Conservation (phyloP, 2,797 vertebrate genomes). For the Thamnophis elegans region DNA sequence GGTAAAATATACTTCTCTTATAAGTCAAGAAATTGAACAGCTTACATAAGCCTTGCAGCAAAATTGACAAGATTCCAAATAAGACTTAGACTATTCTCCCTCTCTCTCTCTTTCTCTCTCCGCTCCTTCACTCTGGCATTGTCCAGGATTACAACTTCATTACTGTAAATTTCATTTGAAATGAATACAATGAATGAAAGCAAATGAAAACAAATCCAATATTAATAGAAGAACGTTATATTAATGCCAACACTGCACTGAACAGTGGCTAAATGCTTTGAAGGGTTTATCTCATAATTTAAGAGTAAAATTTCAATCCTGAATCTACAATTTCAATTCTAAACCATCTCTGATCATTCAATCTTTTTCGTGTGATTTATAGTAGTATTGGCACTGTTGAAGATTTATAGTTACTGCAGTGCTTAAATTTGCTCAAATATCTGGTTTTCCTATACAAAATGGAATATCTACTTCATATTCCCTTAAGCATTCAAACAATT, state of each 20-base stretch:
- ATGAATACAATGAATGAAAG: constrained; percentile 1
- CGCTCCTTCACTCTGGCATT: neutral
- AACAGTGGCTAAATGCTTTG: neutral
- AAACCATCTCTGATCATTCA: constrained; percentile 26
- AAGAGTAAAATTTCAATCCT: constrained; percentile 16
- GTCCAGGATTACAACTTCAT: neutral
- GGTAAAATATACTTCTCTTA: constrained; percentile 47
- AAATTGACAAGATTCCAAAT: constrained; percentile 37
- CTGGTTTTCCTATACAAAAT: neutral
- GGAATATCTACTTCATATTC: neutral
- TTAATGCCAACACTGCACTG: neutral
- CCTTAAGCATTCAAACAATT: neutral
- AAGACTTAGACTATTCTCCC: neutral
- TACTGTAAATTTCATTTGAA: neutral
- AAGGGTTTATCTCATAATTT: constrained; percentile 8
- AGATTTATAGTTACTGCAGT: neutral
- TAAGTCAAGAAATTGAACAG: constrained; percentile 53
- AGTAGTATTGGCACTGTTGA: neutral
- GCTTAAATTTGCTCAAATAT: neutral
- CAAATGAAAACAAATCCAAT: constrained; percentile 13
- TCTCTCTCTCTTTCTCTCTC: neutral
- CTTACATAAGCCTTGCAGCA: constrained; percentile 21
- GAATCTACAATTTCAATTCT: constrained; percentile 19
- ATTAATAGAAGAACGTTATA: neutral
- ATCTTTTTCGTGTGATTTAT: constrained; percentile 35